phyloP scores from a whole-genome alignment of 1,140 invertebrate species.

The Drosophila kanapiae region DNA sequence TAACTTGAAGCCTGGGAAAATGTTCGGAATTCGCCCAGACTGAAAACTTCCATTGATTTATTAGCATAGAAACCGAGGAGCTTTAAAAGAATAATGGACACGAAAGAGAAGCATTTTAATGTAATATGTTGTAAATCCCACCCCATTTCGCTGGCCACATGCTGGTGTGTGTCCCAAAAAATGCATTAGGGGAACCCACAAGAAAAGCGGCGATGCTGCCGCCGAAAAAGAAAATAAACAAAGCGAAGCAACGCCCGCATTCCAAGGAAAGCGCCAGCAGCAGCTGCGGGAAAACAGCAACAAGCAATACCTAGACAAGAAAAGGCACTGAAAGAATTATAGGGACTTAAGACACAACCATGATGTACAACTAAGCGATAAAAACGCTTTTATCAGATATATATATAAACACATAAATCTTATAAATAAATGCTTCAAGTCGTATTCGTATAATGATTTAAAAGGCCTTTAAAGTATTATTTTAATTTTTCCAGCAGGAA shows the following conservation, averaged over 20 bases:
- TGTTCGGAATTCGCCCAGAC: slow-evolving; percentile 53
- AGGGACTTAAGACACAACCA: not conserved
- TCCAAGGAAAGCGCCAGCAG: slow-evolving; percentile 78
- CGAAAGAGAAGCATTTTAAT: slow-evolving; percentile 63
- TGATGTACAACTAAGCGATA: not conserved
- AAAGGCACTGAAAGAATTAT: not conserved
- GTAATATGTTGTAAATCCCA: slow-evolving; percentile 71
- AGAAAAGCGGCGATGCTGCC: slow-evolving; percentile 29
- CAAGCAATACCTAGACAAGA: slow-evolving; percentile 6
- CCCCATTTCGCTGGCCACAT: slow-evolving; percentile 48
- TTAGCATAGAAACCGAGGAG: slow-evolving; percentile 42
- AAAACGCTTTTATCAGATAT: no score
- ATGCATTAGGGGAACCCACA: slow-evolving; percentile 63
- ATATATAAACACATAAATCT: no score
- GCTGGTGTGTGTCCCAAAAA: slow-evolving; percentile 58
- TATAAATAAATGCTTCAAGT: no score
- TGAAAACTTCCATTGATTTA: slow-evolving; percentile 71
- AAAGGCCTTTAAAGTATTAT: not conserved
- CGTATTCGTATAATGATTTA: no score
- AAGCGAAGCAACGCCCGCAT: slow-evolving; percentile 74
- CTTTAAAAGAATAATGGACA: slow-evolving; percentile 33
- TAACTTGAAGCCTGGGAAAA: slow-evolving; percentile 44
- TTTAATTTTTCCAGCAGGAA: not conserved
- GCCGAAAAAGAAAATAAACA: slow-evolving; percentile 56
- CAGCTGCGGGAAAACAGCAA: slow-evolving; percentile 65